phyloP scores from a whole-genome alignment of 2,888 invertebrate genomes.

The Dryocosmus kuriphilus region DNA sequence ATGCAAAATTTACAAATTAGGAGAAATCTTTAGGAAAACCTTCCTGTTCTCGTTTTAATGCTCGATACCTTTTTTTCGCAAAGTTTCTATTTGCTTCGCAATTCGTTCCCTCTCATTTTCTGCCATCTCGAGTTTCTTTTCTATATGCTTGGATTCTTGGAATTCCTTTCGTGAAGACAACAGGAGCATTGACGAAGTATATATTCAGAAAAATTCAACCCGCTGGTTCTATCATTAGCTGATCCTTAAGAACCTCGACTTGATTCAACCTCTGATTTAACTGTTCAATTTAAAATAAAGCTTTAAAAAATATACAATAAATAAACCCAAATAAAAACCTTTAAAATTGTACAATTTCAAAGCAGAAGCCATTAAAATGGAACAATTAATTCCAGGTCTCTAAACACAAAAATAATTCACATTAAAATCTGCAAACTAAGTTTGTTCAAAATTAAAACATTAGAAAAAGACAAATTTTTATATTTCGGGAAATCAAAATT shows the following conservation, averaged over 20 bases:
- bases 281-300: slow-evolving; percentile 74
- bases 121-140: slow-evolving; percentile 83
- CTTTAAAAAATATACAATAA: slow-evolving; percentile 6
- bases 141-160: slow-evolving; percentile 85
- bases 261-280: slow-evolving; percentile 85
- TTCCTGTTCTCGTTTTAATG: slow-evolving; percentile 82
- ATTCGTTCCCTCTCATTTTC: slow-evolving; percentile 86
- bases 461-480: too few relatives aligned
- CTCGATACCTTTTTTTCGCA: slow-evolving; percentile 86
- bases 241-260: slow-evolving; percentile 81
- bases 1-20: neutral
- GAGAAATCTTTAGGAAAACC: slow-evolving; percentile 57
- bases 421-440: too few relatives aligned
- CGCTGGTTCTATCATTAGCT: slow-evolving; percentile 81
- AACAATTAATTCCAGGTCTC: too few relatives aligned
- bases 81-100: slow-evolving; percentile 81
- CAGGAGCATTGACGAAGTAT: slow-evolving; percentile 83
- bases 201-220: slow-evolving; percentile 85
- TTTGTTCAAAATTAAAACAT: too few relatives aligned
- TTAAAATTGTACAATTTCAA: too few relatives aligned
- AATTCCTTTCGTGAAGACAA: slow-evolving; percentile 82
- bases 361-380: too few relatives aligned
- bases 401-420: too few relatives aligned
- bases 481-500: too few relatives aligned
- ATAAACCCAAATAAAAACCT: too few relatives aligned